phyloP scores from a whole-genome alignment of 2,797 vertebrate species.

The Vireo griseus region DNA sequence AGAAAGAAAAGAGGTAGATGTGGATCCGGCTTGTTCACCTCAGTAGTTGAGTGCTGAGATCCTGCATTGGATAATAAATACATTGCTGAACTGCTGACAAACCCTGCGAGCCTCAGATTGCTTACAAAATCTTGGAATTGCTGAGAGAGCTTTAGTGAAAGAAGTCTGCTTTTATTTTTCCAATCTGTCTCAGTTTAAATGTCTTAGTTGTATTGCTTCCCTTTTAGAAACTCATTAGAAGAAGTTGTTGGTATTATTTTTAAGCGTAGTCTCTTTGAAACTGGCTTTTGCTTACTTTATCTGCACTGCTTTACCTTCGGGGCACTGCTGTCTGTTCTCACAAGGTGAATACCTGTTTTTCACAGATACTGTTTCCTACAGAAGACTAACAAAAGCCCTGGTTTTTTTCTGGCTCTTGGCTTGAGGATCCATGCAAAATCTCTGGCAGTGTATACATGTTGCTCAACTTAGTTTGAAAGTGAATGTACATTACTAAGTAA shows the following conservation, averaged over 20 bases:
- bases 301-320: neutral
- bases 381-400: neutral
- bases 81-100: neutral
- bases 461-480: neutral
- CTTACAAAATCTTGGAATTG: neutral
- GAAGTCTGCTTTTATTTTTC: neutral
- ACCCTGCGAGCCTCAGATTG: fast-evolving
- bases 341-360: neutral
- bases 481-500: neutral
- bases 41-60: neutral
- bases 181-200: neutral
- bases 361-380: neutral
- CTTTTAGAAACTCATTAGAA: neutral
- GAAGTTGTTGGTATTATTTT: neutral
- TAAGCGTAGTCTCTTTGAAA: neutral
- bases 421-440: neutral
- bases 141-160: neutral
- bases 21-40: neutral
- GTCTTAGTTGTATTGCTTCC: neutral
- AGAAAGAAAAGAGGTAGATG: neutral
- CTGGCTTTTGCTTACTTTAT: neutral
- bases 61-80: neutral
- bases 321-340: neutral
- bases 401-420: neutral
- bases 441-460: neutral